Evolutionary conservation across 1,140 invertebrate genomes (phyloP), one percentile per base, ranked within the genome.

Genomic region (Lysiphlebus fabarum): DNA sequence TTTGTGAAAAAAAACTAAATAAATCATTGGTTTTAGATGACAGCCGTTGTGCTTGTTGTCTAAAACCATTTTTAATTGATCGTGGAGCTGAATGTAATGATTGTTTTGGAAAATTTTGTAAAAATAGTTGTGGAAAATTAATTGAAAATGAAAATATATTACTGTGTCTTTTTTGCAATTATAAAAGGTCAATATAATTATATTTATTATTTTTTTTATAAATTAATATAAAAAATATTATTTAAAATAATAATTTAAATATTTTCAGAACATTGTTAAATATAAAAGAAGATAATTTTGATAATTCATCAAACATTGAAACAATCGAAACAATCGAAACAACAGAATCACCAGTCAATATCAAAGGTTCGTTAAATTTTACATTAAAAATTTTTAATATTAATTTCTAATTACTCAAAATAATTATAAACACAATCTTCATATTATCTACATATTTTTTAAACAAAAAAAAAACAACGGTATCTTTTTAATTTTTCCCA

Each of bases 111-210:
- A 68, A 63, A 57, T 66, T 67, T 45, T 78, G 75, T 49, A 66
- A 57, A 57, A 73, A 69, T 51, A 68, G 61, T 51, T 79, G 76
- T 48, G 72, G 69, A 7, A 71, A 69, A 56, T 71, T 67, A 67
- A 63, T 75, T 58, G 62, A 58, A 34, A 61, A 59, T 0, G 70
- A 73, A 33, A 68, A 71, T 26, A 61, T 65, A 44, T 71, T 70
- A 68, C 69, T 62, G 55, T 79, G 76, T 59, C 62, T 77, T 6
- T 75, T 79, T 62, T 78, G 76, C 38, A 65, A 70, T 59, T 72
- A 79, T 58, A 65, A 54, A 67, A 79, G 72, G 76, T 79, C 62
- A 34, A 45, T 62, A 26, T 26, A 26, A 26, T 26, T 1, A 26
- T 1, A 1, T 26, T 2, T 26, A 2, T 26, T 26, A 2, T 2